Base-by-base conservation (phyloP, 2,888 invertebrate species). In the Gandaritis pyraliata region DNA sequence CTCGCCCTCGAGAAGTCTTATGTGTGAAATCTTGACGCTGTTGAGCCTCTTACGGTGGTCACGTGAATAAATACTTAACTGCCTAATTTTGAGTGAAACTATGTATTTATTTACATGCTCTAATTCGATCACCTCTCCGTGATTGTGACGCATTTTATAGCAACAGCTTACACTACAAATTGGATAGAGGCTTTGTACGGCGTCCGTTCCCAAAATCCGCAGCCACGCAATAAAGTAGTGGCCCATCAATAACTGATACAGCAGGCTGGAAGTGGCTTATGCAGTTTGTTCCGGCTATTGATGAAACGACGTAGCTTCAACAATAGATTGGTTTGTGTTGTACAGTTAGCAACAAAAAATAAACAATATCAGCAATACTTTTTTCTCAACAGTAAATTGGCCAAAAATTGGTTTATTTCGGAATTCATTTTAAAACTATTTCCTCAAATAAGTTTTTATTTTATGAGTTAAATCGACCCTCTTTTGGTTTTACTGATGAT, bases 181-280 rank as follows among this genome's bases (percentile, higher is more conserved):
- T 75, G 74, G 73, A 72, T 72, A 72, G 76, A 70, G 68, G 65
- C 71, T 65, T 65, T 18, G 64, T 62, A 63, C 66, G 70, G 64
- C 64, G 72, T 71, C 63, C 71, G 68, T 72, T 73, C 66, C 66
- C 75, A 63, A 73, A 77, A 75, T 69, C 75, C 78, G 72, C 76
- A 80, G 73, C 64, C 70, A 72, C 68, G 73, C 75, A 77, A 76
- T 80, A 76, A 78, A 78, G 76, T 77, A 74, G 73, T 74, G 53
- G 65, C 66, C 72, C 68, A 76, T 84, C 83, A 85, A 85, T 83
- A 85, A 84, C 84, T 74, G 81, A 82, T 80, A 81, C 76, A 76
- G 73, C 78, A 69, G 23, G 23, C 73, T 77, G 76, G 68, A 75
- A 77, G 78, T 81, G 73, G 72, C 73, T 69, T 70, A 75, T 77